These are phyloP conservation scores for Nebria ingens DNA, from an alignment of 1,140 invertebrate species.

Conservation along the genomic window DNA sequence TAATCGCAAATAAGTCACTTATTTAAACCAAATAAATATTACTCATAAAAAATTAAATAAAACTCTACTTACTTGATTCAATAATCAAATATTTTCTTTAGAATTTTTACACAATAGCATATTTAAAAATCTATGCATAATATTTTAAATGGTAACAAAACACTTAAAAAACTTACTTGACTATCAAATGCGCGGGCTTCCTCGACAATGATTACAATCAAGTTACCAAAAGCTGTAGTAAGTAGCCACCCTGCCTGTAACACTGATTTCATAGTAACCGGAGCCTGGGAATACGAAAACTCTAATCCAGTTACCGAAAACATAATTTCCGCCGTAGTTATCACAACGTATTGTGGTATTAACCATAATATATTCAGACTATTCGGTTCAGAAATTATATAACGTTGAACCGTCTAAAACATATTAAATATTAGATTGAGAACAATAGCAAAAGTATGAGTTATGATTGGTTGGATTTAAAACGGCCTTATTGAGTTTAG, in stretches of 20 bases:
- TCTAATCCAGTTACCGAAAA: slow-evolving; percentile 86
- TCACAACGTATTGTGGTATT: slow-evolving; percentile 76
- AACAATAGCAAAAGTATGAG: background rate
- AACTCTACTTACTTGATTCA: too few species aligned
- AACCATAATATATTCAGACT: slow-evolving; percentile 72
- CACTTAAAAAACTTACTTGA: slow-evolving; percentile 42
- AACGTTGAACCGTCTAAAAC: slow-evolving; percentile 12
- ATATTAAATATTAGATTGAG: slow-evolving; percentile 9
- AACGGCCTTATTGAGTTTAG: too few species aligned
- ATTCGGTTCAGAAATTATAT: slow-evolving; percentile 52
- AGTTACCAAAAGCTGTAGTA: slow-evolving; percentile 82
- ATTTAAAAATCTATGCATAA: slow-evolving; percentile 42
- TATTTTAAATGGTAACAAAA: slow-evolving; percentile 30
- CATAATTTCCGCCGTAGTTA: slow-evolving; percentile 75
- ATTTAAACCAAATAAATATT: too few species aligned
- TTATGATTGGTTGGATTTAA: too few species aligned
- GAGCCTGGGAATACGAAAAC: slow-evolving; percentile 86
- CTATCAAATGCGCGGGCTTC: slow-evolving; percentile 43
- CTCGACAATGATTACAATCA: slow-evolving; percentile 79
- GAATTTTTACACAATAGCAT: too few species aligned
- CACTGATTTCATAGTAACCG: slow-evolving; percentile 85
- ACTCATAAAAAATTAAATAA: too few species aligned
- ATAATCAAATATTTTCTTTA: too few species aligned
- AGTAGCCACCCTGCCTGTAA: slow-evolving; percentile 82
- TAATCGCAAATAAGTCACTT: too few species aligned